Base-by-base conservation (phyloP, 2,888 invertebrate species). In the Aethes cnicana region DNA sequence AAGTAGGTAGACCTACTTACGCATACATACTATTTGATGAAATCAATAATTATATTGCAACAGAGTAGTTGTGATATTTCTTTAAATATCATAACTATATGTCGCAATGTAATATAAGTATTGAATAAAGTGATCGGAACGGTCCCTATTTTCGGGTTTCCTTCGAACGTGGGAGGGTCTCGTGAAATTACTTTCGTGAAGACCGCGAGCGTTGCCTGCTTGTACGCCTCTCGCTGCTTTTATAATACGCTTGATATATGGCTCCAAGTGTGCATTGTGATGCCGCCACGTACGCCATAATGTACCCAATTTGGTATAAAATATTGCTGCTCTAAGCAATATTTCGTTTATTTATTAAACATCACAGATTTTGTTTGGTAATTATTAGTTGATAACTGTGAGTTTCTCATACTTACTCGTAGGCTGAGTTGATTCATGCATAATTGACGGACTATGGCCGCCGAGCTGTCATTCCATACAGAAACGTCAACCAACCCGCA, bases 231-330 rank as follows among this genome's bases (percentile, higher is more conserved):
- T 66, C 60, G 56, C 69, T 62, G 56, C 62, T 62, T 64, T 68
- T 68, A 79, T 77, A 77, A 71, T 74, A 68, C 68, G 60, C 65
- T 64, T 79, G 77, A 82, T 78, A 78, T 76, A 83, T 81, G 58
- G 70, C 68, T 58, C 56, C 61, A 55, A 69, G 66, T 69, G 59
- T 67, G 68, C 68, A 75, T 76, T 79, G 74, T 78, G 73, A 72
- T 71, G 73, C 67, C 63, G 66, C 64, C 70, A 68, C 64, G 65
- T 62, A 72, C 64, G 39, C 55, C 44, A 53, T 54, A 56, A 73
- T 72, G 68, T 68, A 68, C 68, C 63, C 69, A 71, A 72, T 75
- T 76, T 72, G 67, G 62, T 68, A 63, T 67, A 69, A 77, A 75
- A 73, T 75, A 72, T 69, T 60, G 64, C 57, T 58, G 54, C 49